A percentile compares a stretch with the other conserved stretches of the same genome.
Evolutionary conservation across 2,113 vertebrate genomes (phyloP).

Genomic region (Stegostoma tigrinum): DNA sequence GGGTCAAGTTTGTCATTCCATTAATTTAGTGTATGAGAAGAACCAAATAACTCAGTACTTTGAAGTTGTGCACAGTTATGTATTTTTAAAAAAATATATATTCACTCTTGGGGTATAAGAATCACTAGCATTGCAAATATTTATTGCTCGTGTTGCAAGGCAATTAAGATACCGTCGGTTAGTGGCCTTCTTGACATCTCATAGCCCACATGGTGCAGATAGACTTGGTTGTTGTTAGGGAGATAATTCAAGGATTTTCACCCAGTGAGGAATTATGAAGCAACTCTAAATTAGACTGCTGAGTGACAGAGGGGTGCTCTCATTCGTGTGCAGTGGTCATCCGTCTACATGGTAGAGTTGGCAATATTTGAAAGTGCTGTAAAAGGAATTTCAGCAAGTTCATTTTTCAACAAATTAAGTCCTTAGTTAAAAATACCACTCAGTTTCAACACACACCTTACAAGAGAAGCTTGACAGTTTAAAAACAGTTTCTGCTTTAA

Average conservation of each 20-base stretch:
- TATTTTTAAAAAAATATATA: background rate
- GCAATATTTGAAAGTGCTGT: background rate
- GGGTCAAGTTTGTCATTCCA: background rate
- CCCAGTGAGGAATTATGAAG: background rate
- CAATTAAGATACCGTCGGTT: background rate
- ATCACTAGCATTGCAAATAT: background rate
- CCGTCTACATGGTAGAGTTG: background rate
- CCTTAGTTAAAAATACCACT: background rate
- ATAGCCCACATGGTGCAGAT: background rate
- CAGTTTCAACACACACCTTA: background rate
- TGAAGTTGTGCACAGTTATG: background rate
- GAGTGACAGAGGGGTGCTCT: background rate
- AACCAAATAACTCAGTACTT: background rate
- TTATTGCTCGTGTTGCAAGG: background rate
- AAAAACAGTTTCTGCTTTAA: background rate
- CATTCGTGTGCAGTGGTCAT: background rate
- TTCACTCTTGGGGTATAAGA: background rate
- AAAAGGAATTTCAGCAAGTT: background rate
- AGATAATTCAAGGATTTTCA: background rate
- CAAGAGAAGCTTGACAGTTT: background rate
- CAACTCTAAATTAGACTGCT: background rate
- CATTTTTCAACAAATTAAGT: background rate
- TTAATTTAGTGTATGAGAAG: background rate
- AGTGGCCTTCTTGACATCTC: background rate
- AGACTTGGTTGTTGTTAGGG: background rate